Evolutionary conservation across 2,888 invertebrate species (phyloP).

Genomic region (Stenurella melanura): DNA sequence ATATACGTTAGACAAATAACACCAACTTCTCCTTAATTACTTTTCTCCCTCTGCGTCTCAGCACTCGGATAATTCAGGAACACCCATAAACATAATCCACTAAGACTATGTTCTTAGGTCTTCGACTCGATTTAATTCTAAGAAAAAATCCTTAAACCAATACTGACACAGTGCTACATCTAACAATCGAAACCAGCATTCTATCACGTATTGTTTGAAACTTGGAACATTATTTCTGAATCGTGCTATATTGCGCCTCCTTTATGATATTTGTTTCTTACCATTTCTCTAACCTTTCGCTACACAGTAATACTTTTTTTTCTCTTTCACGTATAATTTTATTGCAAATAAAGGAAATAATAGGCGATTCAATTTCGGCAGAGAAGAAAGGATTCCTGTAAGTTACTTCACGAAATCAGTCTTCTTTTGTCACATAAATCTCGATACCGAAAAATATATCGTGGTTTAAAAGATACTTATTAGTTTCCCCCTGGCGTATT

Average conservation of each 20-base stretch:
- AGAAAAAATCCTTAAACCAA: conserved; percentile 1
- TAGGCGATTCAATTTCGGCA: neutral
- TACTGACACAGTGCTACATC: conserved; percentile 1
- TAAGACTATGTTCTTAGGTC: neutral
- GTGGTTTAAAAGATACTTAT: too few relatives aligned
- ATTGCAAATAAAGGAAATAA: conserved; percentile 1
- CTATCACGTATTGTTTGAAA: conserved; percentile 1
- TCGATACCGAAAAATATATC: too few relatives aligned
- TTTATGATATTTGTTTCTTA: conserved; percentile 4
- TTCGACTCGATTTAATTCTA: conserved; percentile 2
- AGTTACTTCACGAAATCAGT: neutral
- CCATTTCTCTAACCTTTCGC: neutral
- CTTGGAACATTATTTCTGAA: conserved; percentile 4
- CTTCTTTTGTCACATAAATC: neutral
- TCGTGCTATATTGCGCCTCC: conserved; percentile 2
- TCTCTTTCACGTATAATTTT: conserved; percentile 7
- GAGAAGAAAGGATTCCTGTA: neutral
- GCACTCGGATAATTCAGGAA: neutral
- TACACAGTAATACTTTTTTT: conserved; percentile 6
- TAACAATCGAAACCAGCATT: neutral
- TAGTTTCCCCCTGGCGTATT: too few relatives aligned
- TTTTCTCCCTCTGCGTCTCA: neutral
- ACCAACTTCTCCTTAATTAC: neutral
- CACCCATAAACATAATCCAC: neutral
- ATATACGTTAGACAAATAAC: neutral